Conservation (phyloP, 2,888 invertebrate genomes). For the Drosophila prostipennis region DNA sequence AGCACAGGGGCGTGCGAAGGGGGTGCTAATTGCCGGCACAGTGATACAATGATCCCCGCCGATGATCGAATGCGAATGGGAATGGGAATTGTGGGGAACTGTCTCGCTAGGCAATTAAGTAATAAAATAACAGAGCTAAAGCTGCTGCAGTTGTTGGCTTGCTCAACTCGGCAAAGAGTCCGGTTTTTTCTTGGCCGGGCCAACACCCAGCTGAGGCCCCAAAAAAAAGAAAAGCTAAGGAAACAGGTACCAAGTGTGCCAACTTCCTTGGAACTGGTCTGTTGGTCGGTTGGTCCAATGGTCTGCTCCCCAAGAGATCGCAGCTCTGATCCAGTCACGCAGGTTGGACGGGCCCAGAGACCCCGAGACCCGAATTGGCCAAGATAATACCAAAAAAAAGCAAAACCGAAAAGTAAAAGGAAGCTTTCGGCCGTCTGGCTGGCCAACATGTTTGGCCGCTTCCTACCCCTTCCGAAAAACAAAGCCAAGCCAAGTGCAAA, state of each 20-base stretch:
- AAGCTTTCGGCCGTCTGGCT: slow-evolving; percentile 46
- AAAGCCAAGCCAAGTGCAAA: slow-evolving; percentile 22
- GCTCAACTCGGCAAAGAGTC: slow-evolving; percentile 44
- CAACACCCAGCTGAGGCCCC: slow-evolving; percentile 55
- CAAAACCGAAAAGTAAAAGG: slow-evolving; percentile 63
- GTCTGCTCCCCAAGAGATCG: slow-evolving; percentile 8
- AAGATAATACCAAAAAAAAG: slow-evolving; percentile 3
- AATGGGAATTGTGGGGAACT: slow-evolving; percentile 41
- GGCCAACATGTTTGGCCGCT: slow-evolving; percentile 17
- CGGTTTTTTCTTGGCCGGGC: slow-evolving; percentile 52
- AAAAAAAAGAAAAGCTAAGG: slow-evolving; percentile 35
- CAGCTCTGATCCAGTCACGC: slow-evolving; percentile 55
- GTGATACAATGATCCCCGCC: slow-evolving; percentile 19
- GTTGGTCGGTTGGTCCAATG: not conserved
- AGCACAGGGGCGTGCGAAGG: slow-evolving; percentile 6
- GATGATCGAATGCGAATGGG: slow-evolving; percentile 37
- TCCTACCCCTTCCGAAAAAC: not conserved
- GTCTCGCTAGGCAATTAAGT: slow-evolving; percentile 59
- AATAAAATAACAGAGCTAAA: slow-evolving; percentile 46
- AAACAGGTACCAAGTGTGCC: slow-evolving; percentile 71
- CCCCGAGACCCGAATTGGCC: slow-evolving; percentile 67
- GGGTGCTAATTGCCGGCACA: slow-evolving; percentile 54
- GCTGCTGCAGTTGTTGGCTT: slow-evolving; percentile 39
- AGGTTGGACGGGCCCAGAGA: slow-evolving; percentile 62
- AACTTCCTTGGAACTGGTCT: slow-evolving; percentile 68